Evolutionary conservation across 2,888 invertebrate species (phyloP).

Genomic region (Netelia inedita): DNA sequence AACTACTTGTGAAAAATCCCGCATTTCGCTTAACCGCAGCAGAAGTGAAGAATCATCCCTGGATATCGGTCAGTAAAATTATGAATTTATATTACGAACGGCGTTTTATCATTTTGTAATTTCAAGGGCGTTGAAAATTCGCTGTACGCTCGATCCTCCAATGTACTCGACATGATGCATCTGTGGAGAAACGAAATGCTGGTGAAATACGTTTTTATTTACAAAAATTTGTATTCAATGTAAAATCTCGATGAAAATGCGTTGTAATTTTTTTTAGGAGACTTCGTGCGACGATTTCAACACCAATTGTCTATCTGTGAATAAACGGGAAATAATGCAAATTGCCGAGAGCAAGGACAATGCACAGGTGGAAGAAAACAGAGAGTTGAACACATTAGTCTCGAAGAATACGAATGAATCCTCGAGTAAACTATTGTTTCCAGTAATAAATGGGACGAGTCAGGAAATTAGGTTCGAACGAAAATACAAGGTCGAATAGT

Average conservation of each 20-base stretch:
- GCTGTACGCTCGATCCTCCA: conserved; percentile 76
- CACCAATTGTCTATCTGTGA: conserved; percentile 30
- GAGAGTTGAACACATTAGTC: not conserved
- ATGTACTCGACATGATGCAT: conserved; percentile 85
- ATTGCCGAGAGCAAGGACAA: conserved; percentile 7
- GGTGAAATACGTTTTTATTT: conserved; percentile 71
- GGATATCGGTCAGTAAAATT: conserved; percentile 78
- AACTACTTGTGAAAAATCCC: conserved; percentile 86
- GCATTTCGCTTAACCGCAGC: conserved; percentile 86
- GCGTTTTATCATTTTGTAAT: not conserved
- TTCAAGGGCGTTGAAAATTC: conserved; percentile 60
- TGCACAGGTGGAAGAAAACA: not conserved
- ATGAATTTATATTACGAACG: not conserved
- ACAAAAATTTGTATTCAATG: not conserved
- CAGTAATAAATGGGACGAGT: conserved; percentile 15
- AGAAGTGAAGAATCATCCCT: conserved; percentile 86
- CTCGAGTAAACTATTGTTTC: not conserved
- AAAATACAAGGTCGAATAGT: not conserved
- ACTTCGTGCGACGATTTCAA: conserved; percentile 12
- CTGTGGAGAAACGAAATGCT: conserved; percentile 83
- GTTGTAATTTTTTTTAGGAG: conserved; percentile 46
- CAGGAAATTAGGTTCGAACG: conserved; percentile 47
- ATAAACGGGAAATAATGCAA: conserved; percentile 15
- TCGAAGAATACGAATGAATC: not conserved
- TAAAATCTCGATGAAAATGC: not conserved